Evolutionary conservation across 30 jellyfish, hydroid and myxozoan species (phyloP), one percentile per base, ranked within the genome.

Genomic region (Phacellophora camtschatica): DNA sequence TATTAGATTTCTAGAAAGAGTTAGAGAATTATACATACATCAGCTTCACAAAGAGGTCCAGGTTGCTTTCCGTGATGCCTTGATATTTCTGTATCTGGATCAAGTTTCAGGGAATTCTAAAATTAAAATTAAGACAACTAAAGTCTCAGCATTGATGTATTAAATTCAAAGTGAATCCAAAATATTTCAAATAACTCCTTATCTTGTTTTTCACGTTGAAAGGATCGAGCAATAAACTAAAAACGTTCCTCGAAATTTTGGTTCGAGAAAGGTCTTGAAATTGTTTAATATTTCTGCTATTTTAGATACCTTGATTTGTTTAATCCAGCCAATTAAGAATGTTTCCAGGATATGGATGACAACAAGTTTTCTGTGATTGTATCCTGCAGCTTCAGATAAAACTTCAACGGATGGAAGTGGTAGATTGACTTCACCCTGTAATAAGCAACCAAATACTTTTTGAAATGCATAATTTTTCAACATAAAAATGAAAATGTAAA

Each of bases 351-450:
- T 80, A 54, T 88, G 97, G 13, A 79, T 71, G 37, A 88, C 97
- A 39, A 80, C 94, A 23, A 71, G 81, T 25, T 66, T 67, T 34
- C 97, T 67, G 31, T 88, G 97, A 37, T 85, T 55, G 77, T 67
- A 80, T 2, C 74, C 78, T 10, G 94, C 97, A 3, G 89, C 97
- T 57, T 78, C 93, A 12, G 94, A 55, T 42, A 88, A 58, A 13
- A 88, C 97, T 69, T 88, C 89, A n/a, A 88, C 71, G 6, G 93
- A 66, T n/a, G 97, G 97, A 37, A 88, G 81, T 12, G 97, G 88
- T 15, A 88, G 56, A 31, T 48, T 80, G 22, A 88, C 97, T 28
- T 68, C 85, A 11, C 94, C 93, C 97, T 88, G 24, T 4, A 70
- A n/a, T n/a, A n/a, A n/a, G n/a, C n/a, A n/a, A n/a, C n/a, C n/a